Evolutionary conservation across 2,113 vertebrate species (phyloP), one percentile per base, ranked within the genome.

Genomic region (Riparia riparia): DNA sequence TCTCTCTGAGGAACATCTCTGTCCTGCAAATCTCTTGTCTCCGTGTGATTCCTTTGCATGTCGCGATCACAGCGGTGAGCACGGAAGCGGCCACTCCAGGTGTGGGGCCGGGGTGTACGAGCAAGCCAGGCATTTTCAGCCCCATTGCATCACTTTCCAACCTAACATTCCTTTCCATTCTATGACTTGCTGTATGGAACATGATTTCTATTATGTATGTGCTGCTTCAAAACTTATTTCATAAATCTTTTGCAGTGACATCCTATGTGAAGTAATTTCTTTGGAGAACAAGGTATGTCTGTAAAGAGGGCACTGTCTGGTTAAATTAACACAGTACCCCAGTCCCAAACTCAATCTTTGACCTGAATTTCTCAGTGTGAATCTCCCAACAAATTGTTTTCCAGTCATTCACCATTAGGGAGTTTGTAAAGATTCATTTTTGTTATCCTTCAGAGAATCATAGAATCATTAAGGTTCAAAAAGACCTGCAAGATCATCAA

Each of bases 221-320:
- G 42, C 12, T 50, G n/a, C 10, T 66, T 66, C 19, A 84, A 37
- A 82, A 58, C 1, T 6, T 9, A 44, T 81, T 78, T 32, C 2
- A 2, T 44, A 7, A n/a, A 29, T 19, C 39, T 83, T 82, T 60
- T 58, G 7, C 32, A 16, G 20, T 37, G 17, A 25, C 56, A 47
- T 58, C 10, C 24, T 39, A 1, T 25, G 64, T 25, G 20, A 71
- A 66, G 26, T 4, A 8, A 17, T 29, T 42, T 18, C 34, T 66
- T 57, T 54, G 47, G 50, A 29, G 34, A 81, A 58, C 0, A 0
- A 63, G 12, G 7, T 24, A 56, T 3, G 3, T 25, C 19, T 20
- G 17, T 39, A 56, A 92, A 70, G 29, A 86, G 26, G 29, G 5
- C 32, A 73, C 17, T 12, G 12, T 1, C 2, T 31, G 26, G 7